Evolutionary conservation across 2,113 vertebrate genomes (phyloP).

Genomic region (Bubo bubo): DNA sequence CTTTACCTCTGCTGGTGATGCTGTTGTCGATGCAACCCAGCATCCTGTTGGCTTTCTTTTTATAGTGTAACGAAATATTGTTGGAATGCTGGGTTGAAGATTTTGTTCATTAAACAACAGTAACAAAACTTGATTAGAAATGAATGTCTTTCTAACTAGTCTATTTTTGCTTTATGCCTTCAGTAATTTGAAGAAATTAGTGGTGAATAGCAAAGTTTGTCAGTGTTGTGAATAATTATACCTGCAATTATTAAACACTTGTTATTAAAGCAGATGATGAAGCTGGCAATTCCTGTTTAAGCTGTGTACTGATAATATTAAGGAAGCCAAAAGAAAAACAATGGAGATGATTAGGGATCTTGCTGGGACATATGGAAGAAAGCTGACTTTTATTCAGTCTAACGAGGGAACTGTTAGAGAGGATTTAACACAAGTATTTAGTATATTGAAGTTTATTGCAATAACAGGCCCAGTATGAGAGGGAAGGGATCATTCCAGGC

Average conservation of each 20-base stretch:
- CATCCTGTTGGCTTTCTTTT: background rate
- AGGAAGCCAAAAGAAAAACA: background rate
- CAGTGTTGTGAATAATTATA: conserved; percentile 21
- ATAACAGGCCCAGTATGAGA: background rate
- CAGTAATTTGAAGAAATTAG: conserved; percentile 37
- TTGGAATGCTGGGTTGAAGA: background rate
- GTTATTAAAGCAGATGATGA: background rate
- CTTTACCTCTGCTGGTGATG: background rate
- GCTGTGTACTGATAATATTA: background rate
- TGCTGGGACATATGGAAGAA: background rate
- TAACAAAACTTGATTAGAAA: background rate
- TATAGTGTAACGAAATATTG: background rate
- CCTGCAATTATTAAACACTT: conserved; percentile 19
- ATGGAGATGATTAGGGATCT: background rate
- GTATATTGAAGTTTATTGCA: background rate
- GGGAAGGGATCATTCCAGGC: background rate
- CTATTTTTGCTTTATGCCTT: background rate
- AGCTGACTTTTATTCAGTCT: background rate
- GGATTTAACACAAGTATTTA: background rate
- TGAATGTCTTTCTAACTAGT: background rate
- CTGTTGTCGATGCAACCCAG: background rate
- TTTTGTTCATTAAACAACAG: background rate
- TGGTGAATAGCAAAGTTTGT: conserved; percentile 19
- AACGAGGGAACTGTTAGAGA: background rate
- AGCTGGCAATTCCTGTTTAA: background rate